Evolutionary conservation across 2,797 vertebrate genomes (phyloP).

Genomic region (Poecile montanus): DNA sequence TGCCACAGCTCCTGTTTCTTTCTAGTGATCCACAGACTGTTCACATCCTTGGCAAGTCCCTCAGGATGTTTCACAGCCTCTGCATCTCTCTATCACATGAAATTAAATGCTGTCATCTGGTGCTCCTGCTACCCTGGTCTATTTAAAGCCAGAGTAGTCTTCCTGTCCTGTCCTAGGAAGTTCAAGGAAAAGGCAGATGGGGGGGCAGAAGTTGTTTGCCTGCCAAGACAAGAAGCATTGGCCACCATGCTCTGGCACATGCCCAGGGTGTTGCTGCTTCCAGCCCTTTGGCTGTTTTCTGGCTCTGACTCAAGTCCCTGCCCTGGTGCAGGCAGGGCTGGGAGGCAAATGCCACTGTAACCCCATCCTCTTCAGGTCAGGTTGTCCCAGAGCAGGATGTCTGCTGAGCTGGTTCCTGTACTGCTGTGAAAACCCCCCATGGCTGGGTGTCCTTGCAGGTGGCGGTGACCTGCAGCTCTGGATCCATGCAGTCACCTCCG

Average conservation of each 20-base stretch:
- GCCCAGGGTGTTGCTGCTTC: background rate
- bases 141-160: background rate
- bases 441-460: background rate
- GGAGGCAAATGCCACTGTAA: background rate
- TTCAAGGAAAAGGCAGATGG: background rate
- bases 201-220: background rate
- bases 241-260: background rate
- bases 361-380: background rate
- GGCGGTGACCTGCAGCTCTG: background rate
- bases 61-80: background rate
- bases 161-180: background rate
- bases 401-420: background rate
- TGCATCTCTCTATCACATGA: background rate
- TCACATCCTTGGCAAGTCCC: background rate
- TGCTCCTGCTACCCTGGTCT: background rate
- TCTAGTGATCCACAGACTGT: background rate
- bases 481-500: fast-evolving
- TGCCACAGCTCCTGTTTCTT: background rate
- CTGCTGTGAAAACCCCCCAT: fast-evolving
- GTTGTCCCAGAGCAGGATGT: background rate
- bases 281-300: background rate
- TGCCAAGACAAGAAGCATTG: background rate
- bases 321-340: background rate
- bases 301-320: background rate
- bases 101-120: background rate